Conservation (phyloP, 2,113 vertebrate genomes). For the Python bivittatus region DNA sequence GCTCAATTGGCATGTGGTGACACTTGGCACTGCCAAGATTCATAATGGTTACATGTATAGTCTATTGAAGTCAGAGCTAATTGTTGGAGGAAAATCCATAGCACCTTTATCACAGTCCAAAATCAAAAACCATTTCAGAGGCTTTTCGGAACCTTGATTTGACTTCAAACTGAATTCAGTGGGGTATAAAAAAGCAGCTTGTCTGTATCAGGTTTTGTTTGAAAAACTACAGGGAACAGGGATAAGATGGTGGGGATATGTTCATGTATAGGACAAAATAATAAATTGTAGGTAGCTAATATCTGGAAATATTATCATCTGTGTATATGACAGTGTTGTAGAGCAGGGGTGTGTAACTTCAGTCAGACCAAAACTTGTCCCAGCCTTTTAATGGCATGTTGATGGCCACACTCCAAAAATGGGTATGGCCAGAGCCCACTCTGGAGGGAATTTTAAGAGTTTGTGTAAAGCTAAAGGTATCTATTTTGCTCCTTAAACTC, state of each 20-base stretch:
- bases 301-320: neutral
- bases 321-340: neutral
- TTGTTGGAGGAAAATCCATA: neutral
- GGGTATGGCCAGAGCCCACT: too few relatives aligned
- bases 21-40: neutral
- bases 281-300: neutral
- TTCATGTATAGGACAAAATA: neutral
- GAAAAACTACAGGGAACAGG: neutral
- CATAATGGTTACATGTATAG: neutral
- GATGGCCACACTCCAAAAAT: too few relatives aligned
- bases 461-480: too few relatives aligned
- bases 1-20: neutral
- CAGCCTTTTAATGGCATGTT: neutral
- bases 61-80: neutral
- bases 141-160: neutral
- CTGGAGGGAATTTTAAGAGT: too few relatives aligned
- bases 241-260: neutral
- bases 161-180: neutral
- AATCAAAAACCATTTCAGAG: neutral
- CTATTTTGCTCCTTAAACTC: too few relatives aligned
- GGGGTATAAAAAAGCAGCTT: neutral
- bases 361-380: neutral
- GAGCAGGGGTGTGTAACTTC: neutral
- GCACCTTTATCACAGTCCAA: neutral
- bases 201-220: neutral